Evolutionary conservation across 2,888 invertebrate genomes (phyloP), one percentile per base, ranked within the genome.

Genomic region (Taphrorychus bicolor): DNA sequence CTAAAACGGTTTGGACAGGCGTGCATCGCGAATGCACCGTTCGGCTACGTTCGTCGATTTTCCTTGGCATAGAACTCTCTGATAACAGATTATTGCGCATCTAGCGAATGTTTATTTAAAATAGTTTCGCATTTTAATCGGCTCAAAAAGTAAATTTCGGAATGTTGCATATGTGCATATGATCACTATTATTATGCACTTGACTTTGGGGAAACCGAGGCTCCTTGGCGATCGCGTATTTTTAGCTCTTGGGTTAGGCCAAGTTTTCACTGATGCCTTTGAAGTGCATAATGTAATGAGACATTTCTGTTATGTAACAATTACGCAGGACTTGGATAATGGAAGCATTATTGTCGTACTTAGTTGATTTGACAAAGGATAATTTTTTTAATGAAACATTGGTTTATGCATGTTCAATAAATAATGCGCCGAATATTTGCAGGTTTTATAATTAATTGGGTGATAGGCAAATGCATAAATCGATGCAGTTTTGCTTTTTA

Each of bases 1-100:
- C 80, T 76, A 78, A n/a, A 81, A 80, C 80, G 80, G 73, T 77
- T 81, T 82, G 80, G 77, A 80, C 70, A 63, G 73, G 66, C 74
- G 76, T 79, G 80, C 80, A 80, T 75, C 78, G 62, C 56, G 57
- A 66, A 63, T 63, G 63, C 62, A 66, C 52, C 58, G 54, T 53
- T 52, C 42, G 49, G 69, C 58, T 60, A 45, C 69, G 49, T 64
- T 59, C 64, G 69, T 17, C 54, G 56, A 5, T 54, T 18, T 68
- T 23, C 56, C 70, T 67, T 70, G 70, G 59, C 70, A 63, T 62
- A 53, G 63, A 62, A 54, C 66, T 60, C n/a, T n/a, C 49, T 61
- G 69, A 69, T 66, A 69, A 66, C 69, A 59, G 66, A 61, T 60
- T 69, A 69, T 66, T 69, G 70, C 70, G 66, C 66, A 59, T 51